Evolutionary conservation across 1,140 invertebrate genomes (phyloP).

Genomic region (Hirudo medicinalis): DNA sequence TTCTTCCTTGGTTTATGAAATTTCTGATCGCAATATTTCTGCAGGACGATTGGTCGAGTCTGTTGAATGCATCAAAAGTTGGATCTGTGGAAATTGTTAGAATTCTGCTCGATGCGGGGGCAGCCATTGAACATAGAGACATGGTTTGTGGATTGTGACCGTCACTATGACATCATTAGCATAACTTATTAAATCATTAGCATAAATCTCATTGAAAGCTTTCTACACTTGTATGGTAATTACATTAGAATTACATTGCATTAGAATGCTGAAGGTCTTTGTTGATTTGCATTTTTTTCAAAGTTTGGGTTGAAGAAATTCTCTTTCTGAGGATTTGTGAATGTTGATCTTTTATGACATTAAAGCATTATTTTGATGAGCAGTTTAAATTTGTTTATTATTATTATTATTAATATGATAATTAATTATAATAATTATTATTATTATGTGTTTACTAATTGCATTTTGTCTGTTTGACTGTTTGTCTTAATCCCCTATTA

Average conservation of each 20-base stretch:
- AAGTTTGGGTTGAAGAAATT: background rate
- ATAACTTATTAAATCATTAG: constrained; percentile 8
- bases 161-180: background rate
- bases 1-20: background rate
- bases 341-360: too few relatives aligned
- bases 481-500: too few relatives aligned
- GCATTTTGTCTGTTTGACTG: too few relatives aligned
- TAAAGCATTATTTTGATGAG: too few relatives aligned
- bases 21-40: constrained; percentile 22
- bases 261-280: background rate
- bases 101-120: constrained; percentile 71
- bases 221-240: background rate
- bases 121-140: constrained; percentile 75
- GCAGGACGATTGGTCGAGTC: constrained; percentile 78
- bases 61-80: constrained; percentile 77
- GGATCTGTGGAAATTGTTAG: constrained; percentile 68
- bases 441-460: too few relatives aligned
- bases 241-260: too few relatives aligned
- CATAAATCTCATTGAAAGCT: background rate
- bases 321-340: too few relatives aligned
- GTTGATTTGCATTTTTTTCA: background rate
- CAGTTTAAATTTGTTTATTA: too few relatives aligned
- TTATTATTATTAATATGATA: too few relatives aligned
- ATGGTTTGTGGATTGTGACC: constrained; percentile 52
- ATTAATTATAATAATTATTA: too few relatives aligned